Base-by-base conservation (phyloP, 2,888 invertebrate genomes). In the Palloptera scutellata region DNA sequence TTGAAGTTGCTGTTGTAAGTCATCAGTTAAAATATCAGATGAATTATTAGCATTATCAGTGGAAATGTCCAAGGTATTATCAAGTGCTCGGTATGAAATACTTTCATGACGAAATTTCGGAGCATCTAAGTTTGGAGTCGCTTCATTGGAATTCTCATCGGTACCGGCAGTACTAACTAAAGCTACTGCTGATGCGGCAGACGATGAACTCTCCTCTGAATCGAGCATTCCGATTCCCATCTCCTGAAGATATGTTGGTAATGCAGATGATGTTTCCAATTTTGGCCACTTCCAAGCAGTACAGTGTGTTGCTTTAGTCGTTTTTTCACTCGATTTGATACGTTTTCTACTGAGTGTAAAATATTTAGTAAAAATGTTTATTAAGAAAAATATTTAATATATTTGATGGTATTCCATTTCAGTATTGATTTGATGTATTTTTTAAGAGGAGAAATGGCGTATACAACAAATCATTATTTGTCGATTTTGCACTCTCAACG, bases 211-310 rank as follows among this genome's bases (percentile, higher is more conserved):
- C 68, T 86, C 86, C 70, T 87, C 88, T 12, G 87, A 87, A 62
- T 87, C 87, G 60, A 90, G 79, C 85, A 89, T 87, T 20, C 88
- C 87, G 19, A 90, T 87, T 55, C 90, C 90, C 86, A 88, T 87
- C 74, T 90, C 89, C 73, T 87, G 80, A 41, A 83, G 77, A 64
- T 70, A 66, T 40, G 72, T 72, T 11, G 70, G 67, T 13, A 72
- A 64, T 9, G 68, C 41, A 45, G 71, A 72, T 5, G 70, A 71
- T 40, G 67, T 69, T 48, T 72, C 71, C 40, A 74, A n/a, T 67
- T 75, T 75, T 11, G 69, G 69, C 57, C 77, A 70, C 73, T 82
- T 82, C 67, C 78, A 74, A 64, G 73, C 65, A 61, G 76, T 64
- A 30, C 71, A 64, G 65, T 71, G 67, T 15, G 67, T 73, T 58